A percentile compares a stretch with the other conserved stretches of the same genome.
Evolutionary conservation across 1,140 invertebrate genomes (phyloP).

Genomic region (Drosophila elegans): DNA sequence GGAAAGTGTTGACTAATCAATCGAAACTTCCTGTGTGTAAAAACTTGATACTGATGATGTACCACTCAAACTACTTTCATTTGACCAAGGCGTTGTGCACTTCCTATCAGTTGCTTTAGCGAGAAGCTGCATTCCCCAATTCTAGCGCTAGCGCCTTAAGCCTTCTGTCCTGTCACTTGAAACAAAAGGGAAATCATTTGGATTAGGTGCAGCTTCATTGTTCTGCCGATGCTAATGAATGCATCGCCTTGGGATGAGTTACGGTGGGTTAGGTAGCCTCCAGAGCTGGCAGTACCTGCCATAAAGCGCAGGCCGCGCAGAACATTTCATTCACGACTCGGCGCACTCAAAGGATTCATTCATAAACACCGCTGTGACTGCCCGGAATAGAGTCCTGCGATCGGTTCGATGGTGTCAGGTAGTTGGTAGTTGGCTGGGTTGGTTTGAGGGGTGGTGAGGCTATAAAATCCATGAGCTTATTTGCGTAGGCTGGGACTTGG

Average conservation of each 20-base stretch:
- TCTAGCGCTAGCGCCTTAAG: constrained; percentile 32
- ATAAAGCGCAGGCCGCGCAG: constrained; percentile 44
- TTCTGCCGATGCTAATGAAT: constrained; percentile 71
- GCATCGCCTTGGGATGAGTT: constrained; percentile 43
- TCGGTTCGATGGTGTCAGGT: constrained; percentile 11
- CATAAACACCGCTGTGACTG: constrained; percentile 60
- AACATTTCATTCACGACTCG: constrained; percentile 64
- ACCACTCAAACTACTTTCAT: background rate
- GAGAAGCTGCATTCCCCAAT: background rate
- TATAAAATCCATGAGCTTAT: constrained; percentile 71
- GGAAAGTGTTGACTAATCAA: no score
- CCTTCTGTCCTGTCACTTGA: constrained; percentile 67
- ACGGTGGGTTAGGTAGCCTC: constrained; percentile 41
- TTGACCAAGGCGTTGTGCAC: background rate
- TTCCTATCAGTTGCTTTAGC: background rate
- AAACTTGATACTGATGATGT: no score
- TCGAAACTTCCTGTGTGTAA: no score
- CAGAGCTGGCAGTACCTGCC: constrained; percentile 55
- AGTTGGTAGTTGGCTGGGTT: constrained; percentile 30
- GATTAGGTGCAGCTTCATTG: constrained; percentile 71
- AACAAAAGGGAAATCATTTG: constrained; percentile 78
- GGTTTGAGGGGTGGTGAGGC: constrained; percentile 16
- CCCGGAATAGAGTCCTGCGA: constrained; percentile 17
- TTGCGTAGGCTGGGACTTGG: constrained; percentile 75
- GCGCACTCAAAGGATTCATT: constrained; percentile 55